Conservation (phyloP, 2,888 invertebrate genomes). For the Amiota communis region DNA sequence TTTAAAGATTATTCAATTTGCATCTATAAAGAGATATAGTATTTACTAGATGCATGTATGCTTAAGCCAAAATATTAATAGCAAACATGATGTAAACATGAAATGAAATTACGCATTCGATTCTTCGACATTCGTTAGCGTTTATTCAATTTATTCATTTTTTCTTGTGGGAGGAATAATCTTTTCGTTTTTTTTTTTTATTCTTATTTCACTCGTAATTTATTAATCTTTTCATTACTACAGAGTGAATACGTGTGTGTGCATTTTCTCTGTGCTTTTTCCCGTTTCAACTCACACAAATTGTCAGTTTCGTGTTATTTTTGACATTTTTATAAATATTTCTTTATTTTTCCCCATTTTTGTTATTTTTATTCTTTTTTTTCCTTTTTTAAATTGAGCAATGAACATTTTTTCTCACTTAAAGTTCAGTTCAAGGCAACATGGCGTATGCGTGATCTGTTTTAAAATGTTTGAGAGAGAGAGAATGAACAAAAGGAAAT, state of each 20-base stretch:
- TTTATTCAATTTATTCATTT: too few relatives aligned
- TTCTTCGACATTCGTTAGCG: too few relatives aligned
- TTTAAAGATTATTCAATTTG: too few relatives aligned
- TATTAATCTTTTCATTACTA: neutral
- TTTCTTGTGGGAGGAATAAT: constrained; percentile 6
- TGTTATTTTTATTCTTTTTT: neutral
- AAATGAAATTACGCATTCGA: too few relatives aligned
- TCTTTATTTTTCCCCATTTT: constrained; percentile 12
- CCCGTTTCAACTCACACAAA: too few relatives aligned
- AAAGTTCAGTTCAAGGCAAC: constrained; percentile 18
- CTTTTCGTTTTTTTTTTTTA: neutral
- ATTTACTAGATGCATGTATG: too few relatives aligned
- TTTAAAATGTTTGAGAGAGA: neutral
- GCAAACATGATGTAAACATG: too few relatives aligned
- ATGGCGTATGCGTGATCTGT: constrained; percentile 5
- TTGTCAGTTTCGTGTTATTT: neutral
- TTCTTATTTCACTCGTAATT: neutral
- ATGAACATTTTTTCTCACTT: neutral
- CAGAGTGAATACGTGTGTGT: too few relatives aligned
- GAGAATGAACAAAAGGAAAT: too few relatives aligned
- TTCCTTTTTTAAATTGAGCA: neutral
- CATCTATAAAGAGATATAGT: too few relatives aligned
- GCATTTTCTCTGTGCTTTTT: too few relatives aligned
- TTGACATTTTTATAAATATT: constrained; percentile 28
- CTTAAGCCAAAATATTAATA: too few relatives aligned